Conservation (phyloP, 1,140 invertebrate species). For the Watersipora subatra region DNA sequence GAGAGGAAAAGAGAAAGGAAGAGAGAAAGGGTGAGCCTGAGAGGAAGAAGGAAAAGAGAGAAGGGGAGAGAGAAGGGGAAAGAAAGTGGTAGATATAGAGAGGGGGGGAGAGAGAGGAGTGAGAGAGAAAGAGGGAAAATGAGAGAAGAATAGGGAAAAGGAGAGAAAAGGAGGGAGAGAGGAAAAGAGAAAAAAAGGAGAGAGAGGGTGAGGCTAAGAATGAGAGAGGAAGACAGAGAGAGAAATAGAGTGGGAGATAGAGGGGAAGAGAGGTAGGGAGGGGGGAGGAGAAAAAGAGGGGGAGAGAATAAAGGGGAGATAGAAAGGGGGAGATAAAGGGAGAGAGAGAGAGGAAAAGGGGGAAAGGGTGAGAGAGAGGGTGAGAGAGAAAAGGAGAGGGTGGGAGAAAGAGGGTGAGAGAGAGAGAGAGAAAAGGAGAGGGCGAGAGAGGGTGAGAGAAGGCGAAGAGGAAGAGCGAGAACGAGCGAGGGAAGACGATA, state of each 20-base stretch:
- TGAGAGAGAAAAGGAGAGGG: background rate
- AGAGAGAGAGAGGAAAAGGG: background rate
- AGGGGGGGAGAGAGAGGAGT: background rate
- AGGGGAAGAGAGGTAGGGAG: background rate
- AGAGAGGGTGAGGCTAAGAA: too few species aligned
- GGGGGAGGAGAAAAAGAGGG: background rate
- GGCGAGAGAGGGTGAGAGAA: too few species aligned
- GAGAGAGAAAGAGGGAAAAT: background rate
- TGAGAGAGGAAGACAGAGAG: background rate
- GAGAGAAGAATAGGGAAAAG: too few species aligned
- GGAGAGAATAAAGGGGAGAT: background rate
- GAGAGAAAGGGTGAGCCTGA: too few species aligned
- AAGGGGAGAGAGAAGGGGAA: background rate
- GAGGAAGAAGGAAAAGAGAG: conserved; percentile 1
- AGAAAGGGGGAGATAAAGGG: background rate
- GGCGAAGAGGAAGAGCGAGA: too few species aligned
- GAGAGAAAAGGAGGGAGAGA: too few species aligned
- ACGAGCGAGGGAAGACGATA: background rate
- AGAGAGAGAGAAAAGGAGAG: too few species aligned
- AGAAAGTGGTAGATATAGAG: too few species aligned
- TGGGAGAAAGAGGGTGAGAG: background rate
- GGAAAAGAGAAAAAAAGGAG: too few species aligned
- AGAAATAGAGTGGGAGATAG: background rate
- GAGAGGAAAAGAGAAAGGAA: background rate
- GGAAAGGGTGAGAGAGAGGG: background rate